Percentiles rank a stretch among this genome's conserved stretches.
phyloP scores from a whole-genome alignment of 1,140 invertebrate genomes.

The Danaus melanippus region DNA sequence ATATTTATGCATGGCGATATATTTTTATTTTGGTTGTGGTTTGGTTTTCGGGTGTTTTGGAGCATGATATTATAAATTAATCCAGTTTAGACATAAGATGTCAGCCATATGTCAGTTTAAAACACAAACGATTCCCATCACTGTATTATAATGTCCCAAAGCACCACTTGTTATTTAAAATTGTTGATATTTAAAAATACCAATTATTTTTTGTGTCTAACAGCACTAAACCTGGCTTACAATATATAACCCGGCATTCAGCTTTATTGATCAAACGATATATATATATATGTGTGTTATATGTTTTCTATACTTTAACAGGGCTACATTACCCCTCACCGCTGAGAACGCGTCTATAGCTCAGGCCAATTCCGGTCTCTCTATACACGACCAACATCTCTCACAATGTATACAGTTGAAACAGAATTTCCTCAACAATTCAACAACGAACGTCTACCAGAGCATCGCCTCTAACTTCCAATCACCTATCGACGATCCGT shows the following conservation, averaged over 20 bases:
- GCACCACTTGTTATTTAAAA: conserved; percentile 63
- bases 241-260: too few species aligned
- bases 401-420: conserved; percentile 70
- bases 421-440: conserved; percentile 65
- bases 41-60: too few species aligned
- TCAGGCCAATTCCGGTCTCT: conserved; percentile 64
- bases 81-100: too few species aligned
- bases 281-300: too few species aligned
- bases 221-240: conserved; percentile 43
- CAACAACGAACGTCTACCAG: conserved; percentile 54
- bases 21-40: too few species aligned
- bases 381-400: conserved; percentile 73
- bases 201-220: conserved; percentile 44
- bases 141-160: conserved; percentile 21
- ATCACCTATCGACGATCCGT: conserved; percentile 53
- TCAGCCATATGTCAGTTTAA: too few species aligned
- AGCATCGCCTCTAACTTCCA: conserved; percentile 51
- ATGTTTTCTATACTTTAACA: conserved; percentile 43
- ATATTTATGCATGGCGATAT: too few species aligned
- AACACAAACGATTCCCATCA: too few species aligned
- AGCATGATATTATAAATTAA: too few species aligned
- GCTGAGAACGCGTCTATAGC: conserved; percentile 72
- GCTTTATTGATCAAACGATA: too few species aligned
- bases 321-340: conserved; percentile 84
- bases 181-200: conserved; percentile 26